These are phyloP conservation scores for Microctonus hyperodae DNA, from an alignment of 2,888 invertebrate genomes.

Conservation along the genomic window DNA sequence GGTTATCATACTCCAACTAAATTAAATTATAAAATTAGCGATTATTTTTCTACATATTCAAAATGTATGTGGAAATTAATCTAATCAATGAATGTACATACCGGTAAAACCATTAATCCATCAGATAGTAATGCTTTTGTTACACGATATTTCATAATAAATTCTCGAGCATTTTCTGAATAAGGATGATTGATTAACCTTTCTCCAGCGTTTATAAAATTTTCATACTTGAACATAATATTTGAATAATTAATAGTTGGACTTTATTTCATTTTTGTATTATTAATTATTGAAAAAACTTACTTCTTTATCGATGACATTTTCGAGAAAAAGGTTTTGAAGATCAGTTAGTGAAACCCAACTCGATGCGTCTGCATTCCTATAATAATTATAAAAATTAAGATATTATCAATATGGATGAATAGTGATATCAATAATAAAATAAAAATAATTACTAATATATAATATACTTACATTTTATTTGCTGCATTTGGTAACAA, in stretches of 20 bases:
- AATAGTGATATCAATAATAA: constrained; percentile 3
- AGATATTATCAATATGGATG: constrained; percentile 12
- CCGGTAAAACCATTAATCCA: constrained; percentile 70
- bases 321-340: constrained; percentile 73
- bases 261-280: not conserved
- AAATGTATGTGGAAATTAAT: not conserved
- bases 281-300: constrained; percentile 31
- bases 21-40: not conserved
- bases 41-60: not conserved
- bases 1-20: constrained; percentile 71
- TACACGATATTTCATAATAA: constrained; percentile 76
- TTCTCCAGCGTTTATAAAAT: constrained; percentile 76
- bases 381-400: constrained; percentile 53
- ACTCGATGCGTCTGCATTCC: constrained; percentile 66
- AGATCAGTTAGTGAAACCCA: constrained; percentile 76
- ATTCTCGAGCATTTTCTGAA: constrained; percentile 74
- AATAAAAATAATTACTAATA: constrained; percentile 16
- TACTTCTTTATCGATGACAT: constrained; percentile 70
- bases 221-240: constrained; percentile 67
- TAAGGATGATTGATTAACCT: constrained; percentile 76
- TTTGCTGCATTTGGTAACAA: constrained; percentile 69
- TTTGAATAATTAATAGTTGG: constrained; percentile 8
- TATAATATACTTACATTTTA: constrained; percentile 64
- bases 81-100: constrained; percentile 44
- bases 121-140: constrained; percentile 68